These are phyloP conservation scores for Strigamia transsilvanica DNA, from an alignment of 2,888 invertebrate species.

Conservation along the genomic window DNA sequence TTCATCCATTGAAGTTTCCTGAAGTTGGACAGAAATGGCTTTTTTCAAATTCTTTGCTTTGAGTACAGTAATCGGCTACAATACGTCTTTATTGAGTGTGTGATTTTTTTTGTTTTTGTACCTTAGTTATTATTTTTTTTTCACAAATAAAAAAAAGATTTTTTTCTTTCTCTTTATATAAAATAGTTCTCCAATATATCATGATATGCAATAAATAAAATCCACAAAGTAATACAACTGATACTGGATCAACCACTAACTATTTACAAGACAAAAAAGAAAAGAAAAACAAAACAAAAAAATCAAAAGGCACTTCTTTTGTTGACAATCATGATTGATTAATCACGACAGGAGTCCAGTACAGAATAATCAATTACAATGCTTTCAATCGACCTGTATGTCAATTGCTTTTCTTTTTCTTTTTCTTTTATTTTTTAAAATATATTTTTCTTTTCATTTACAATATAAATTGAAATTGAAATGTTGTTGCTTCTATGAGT, in stretches of 20 bases:
- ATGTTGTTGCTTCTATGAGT: no score
- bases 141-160: conserved; percentile 48
- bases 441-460: no score
- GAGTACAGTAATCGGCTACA: conserved; percentile 39
- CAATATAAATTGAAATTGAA: no score
- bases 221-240: conserved; percentile 16
- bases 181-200: conserved; percentile 52
- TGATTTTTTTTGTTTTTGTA: conserved; percentile 50
- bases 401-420: neutral
- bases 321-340: neutral
- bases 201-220: conserved; percentile 52
- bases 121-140: conserved; percentile 2
- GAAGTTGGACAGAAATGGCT: no score
- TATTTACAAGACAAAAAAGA: no score
- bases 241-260: conserved; percentile 22
- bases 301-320: no score
- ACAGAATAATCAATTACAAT: neutral
- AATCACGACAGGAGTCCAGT: conserved; percentile 7
- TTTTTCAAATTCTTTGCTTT: no score
- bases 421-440: no score
- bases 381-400: neutral
- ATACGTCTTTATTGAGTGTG: conserved; percentile 49
- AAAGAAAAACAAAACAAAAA: no score
- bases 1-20: no score
- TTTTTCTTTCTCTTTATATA: conserved; percentile 51